Percentiles rank a stretch among this genome's conserved stretches.
Conservation (phyloP, 1,140 invertebrate species). For the Mactra quadrangularis region DNA sequence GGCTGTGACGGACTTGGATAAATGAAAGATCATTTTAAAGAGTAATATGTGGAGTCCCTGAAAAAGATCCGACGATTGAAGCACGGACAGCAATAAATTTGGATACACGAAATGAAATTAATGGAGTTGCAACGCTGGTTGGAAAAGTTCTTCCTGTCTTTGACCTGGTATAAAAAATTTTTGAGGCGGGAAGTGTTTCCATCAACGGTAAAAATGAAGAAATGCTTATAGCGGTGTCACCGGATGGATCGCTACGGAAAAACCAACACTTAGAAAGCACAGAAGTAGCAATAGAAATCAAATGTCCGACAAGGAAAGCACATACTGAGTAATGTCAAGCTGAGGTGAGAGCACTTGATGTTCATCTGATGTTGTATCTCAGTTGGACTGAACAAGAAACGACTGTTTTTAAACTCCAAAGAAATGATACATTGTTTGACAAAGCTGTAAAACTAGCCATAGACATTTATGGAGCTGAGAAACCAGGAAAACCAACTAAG, state of each 20-base stretch:
- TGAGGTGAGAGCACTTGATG: constrained; percentile 44
- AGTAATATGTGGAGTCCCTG: constrained; percentile 34
- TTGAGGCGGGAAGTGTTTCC: constrained; percentile 34
- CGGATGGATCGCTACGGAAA: constrained; percentile 36
- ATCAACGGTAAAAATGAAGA: not conserved
- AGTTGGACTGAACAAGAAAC: not conserved
- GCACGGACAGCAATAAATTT: constrained; percentile 14
- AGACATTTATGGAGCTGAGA: not conserved
- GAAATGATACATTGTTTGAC: not conserved
- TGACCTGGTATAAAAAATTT: constrained; percentile 7
- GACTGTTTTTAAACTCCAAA: constrained; percentile 16
- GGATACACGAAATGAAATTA: constrained; percentile 40
- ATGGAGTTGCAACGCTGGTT: constrained; percentile 44
- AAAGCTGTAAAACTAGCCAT: not conserved
- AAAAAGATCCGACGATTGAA: not conserved
- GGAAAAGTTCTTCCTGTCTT: constrained; percentile 39
- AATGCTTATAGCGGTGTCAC: constrained; percentile 31
- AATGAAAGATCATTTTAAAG: constrained; percentile 49
- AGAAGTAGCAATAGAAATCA: constrained; percentile 34
- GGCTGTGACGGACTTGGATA: constrained; percentile 7
- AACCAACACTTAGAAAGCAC: not conserved
- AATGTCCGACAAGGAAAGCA: constrained; percentile 23
- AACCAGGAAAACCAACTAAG: not conserved
- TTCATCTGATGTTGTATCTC: constrained; percentile 38
- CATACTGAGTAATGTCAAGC: constrained; percentile 32